Percentiles rank a stretch among this genome's conserved stretches.
Conservation (phyloP, 2,888 invertebrate species). For the Emmelina monodactyla region DNA sequence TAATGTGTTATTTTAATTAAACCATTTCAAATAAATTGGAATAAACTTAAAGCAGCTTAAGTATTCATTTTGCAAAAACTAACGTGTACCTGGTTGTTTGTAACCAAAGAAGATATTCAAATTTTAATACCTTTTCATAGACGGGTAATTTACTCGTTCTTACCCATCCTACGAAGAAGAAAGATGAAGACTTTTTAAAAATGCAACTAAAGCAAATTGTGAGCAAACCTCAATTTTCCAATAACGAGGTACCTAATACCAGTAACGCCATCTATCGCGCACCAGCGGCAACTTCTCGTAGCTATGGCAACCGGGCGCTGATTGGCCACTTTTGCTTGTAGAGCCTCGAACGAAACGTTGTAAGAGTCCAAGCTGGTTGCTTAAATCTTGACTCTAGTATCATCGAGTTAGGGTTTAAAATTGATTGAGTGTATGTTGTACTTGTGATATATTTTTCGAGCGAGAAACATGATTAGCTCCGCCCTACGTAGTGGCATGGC, state of each 20-base stretch:
- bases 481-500: slow-evolving; percentile 56
- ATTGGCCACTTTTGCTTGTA: slow-evolving; percentile 47
- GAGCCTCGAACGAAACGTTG: slow-evolving; percentile 23
- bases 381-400: slow-evolving; percentile 31
- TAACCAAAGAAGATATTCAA: too few species aligned
- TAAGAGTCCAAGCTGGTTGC: slow-evolving; percentile 26
- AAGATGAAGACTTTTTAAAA: too few species aligned
- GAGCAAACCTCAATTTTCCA: not conserved
- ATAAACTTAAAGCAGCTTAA: too few species aligned
- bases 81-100: too few species aligned
- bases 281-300: slow-evolving; percentile 28
- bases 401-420: slow-evolving; percentile 24
- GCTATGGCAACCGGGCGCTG: slow-evolving; percentile 51
- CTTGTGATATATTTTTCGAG: slow-evolving; percentile 22
- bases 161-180: too few species aligned
- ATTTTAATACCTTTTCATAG: too few species aligned
- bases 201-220: not conserved
- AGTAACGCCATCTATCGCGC: slow-evolving; percentile 43
- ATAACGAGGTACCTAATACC: slow-evolving; percentile 2
- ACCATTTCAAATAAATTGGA: too few species aligned
- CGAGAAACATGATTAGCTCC: slow-evolving; percentile 45
- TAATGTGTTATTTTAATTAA: too few species aligned
- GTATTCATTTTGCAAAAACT: too few species aligned
- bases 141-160: too few species aligned
- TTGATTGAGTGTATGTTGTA: slow-evolving; percentile 19